These are phyloP conservation scores for Brevimyrus niger DNA, from an alignment of 2,113 vertebrate species.

Conservation along the genomic window DNA sequence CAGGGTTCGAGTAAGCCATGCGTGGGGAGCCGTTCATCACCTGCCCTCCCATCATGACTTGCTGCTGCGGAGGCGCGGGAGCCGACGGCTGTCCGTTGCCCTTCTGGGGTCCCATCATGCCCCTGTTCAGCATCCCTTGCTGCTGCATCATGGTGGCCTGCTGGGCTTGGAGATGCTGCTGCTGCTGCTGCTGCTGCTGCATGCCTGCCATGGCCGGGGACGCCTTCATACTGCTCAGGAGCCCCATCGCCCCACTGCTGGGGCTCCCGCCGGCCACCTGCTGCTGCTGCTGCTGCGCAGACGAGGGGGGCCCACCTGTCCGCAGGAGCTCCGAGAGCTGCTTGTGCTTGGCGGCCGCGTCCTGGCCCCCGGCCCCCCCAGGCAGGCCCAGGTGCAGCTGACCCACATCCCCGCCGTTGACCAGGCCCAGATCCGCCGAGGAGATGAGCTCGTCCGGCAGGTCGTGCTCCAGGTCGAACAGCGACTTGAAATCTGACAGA, in stretches of 20 bases:
- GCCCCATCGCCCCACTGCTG: slow-evolving; percentile 46
- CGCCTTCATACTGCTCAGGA: slow-evolving; percentile 49
- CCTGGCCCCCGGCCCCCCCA: slow-evolving; percentile 64
- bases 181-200: slow-evolving; percentile 33
- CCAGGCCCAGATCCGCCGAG: slow-evolving; percentile 81
- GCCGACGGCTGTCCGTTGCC: slow-evolving; percentile 47
- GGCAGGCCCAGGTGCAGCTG: slow-evolving; percentile 81
- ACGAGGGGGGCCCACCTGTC: slow-evolving; percentile 64
- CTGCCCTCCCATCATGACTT: slow-evolving; percentile 66
- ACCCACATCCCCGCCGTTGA: slow-evolving; percentile 81
- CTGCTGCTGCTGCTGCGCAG: slow-evolving; percentile 61
- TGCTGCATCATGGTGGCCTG: slow-evolving; percentile 75
- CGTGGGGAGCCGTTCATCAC: slow-evolving; percentile 91
- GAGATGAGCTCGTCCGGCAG: slow-evolving; percentile 95
- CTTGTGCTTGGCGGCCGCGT: slow-evolving; percentile 95
- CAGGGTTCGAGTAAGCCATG: slow-evolving; percentile 77
- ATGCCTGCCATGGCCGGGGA: slow-evolving; percentile 47
- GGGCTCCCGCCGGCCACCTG: slow-evolving; percentile 52
- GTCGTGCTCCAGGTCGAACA: slow-evolving; percentile 95
- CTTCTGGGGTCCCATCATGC: slow-evolving; percentile 60
- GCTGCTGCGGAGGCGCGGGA: slow-evolving; percentile 34
- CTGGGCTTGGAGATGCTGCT: slow-evolving; percentile 40
- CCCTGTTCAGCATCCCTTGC: slow-evolving; percentile 55
- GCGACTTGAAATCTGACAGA: slow-evolving; percentile 82
- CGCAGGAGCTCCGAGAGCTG: slow-evolving; percentile 90